Base-by-base conservation (phyloP, 2,113 vertebrate genomes). In the Microcebus jonahi region DNA sequence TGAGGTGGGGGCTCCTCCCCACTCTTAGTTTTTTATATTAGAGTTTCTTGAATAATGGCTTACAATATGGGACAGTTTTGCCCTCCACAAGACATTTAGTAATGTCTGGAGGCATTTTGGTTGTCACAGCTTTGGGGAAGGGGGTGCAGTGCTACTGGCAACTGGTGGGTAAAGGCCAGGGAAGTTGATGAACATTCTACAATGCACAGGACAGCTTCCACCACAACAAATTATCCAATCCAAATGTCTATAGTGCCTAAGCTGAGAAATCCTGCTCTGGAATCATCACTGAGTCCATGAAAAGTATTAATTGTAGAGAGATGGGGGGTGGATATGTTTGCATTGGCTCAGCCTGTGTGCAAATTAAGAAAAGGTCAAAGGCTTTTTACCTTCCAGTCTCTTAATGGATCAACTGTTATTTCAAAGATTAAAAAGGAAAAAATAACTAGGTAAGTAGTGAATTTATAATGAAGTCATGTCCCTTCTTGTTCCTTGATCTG, bases 341-440 rank as follows among this genome's bases (percentile, higher is more conserved):
- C 81, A 36, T 88, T 92, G 92, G 70, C 94, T 90, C 88, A 50
- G 57, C 70, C 27, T 71, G 48, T 55, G 23, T 90, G 61, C 63
- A 79, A 96, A 95, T 96, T 95, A 84, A 96, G 84, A 80, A 94
- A 97, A 96, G 88, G 94, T 93, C 95, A 98, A 96, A 91, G 75
- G 48, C 76, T 97, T 96, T 97, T 96, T 71, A 94, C 81, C 93
- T 95, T 96, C 67, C 20, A 77, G 53, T 96, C 81, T 81, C 91
- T 96, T 96, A 94, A 92, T 90, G 92, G 88, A 88, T 63, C 81
- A 91, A 96, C 59, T 95, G 85, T 97, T 96, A 94, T 96, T 97
- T 94, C 90, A 91, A 73, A 96, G 93, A 96, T 95, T 87, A 90
- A 96, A 87, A 92, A 34, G 34, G 29, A 7, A n/a, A 48, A 27